Conservation (phyloP, 2,797 vertebrate genomes). For the Naso thynnoides region DNA sequence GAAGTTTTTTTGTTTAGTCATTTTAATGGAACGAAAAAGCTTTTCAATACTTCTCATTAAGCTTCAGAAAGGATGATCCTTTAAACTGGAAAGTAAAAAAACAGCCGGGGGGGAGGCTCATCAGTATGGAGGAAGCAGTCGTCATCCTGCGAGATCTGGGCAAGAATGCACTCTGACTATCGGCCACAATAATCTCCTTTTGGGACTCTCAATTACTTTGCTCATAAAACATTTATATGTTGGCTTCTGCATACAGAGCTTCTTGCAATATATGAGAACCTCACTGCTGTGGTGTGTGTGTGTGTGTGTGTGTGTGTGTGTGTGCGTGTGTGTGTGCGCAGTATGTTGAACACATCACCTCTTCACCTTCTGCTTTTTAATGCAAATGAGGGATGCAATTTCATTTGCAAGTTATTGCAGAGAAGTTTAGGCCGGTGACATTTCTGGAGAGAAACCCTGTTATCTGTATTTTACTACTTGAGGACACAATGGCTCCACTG, state of each 20-base stretch:
- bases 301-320: neutral
- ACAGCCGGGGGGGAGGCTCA: conserved; percentile 18
- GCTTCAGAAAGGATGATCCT: conserved; percentile 6
- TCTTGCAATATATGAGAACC: conserved; percentile 35
- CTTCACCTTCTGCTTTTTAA: conserved; percentile 20
- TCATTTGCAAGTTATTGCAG: conserved; percentile 48
- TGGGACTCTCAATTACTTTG: conserved; percentile 63
- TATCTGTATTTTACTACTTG: conserved; percentile 56
- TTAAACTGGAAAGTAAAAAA: conserved; percentile 32
- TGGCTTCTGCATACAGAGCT: conserved; percentile 37
- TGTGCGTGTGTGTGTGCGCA: conserved; percentile 1
- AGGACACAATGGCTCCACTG: conserved; percentile 4
- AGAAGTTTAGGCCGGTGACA: conserved; percentile 30
- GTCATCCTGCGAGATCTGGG: conserved; percentile 25
- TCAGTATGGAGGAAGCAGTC: conserved; percentile 43
- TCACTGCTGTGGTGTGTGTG: neutral
- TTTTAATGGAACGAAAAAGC: conserved; percentile 36
- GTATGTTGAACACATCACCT: neutral
- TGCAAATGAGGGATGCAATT: conserved; percentile 40
- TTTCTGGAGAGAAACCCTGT: conserved; percentile 3
- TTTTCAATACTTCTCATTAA: conserved; percentile 28
- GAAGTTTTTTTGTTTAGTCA: conserved; percentile 17
- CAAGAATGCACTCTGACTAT: conserved; percentile 39
- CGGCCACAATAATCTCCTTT: conserved; percentile 68
- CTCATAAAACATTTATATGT: conserved; percentile 68